Evolutionary conservation across 2,113 vertebrate species (phyloP), one percentile per base, ranked within the genome.

Genomic region (Galbula dea): DNA sequence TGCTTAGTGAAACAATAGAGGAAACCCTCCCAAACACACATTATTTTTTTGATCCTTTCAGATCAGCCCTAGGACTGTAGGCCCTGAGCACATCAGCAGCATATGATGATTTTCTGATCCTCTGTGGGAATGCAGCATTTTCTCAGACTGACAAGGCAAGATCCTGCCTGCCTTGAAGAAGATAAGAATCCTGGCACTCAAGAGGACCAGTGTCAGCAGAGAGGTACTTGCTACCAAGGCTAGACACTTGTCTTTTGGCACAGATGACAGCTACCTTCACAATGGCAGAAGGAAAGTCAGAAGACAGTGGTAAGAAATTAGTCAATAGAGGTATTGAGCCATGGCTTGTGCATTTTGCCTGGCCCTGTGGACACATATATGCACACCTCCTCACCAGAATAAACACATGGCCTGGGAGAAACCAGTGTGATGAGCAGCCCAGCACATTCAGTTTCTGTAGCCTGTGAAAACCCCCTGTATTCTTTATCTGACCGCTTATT

Each of bases 161-260:
- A 57, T 88, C 52, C 45, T 72, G 34, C 55, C 46, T 83, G 15
- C 55, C n/a, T 61, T 7, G 29, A 76, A 68, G 55, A 49, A 30
- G 26, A 12, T 3, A 36, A 0, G 5, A 74, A 57, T 62, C 59
- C 58, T 72, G 39, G 39, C 48, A 15, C 24, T 51, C 1, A 0
- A 8, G 17, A 74, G 68, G 34, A 69, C 23, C 18, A 3, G 7
- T 10, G 59, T n/a, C 89, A 76, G 54, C 39, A 76, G 41, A 74
- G n/a, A 39, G 54, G 20, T 34, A 52, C 43, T 34, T 69, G 58
- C n/a, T 48, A 0, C 9, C 72, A 41, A 34, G 51, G 41, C 58
- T 30, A 48, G 43, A 16, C 1, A 2, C 6, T 14, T 39, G 22
- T 34, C 34, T 59, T 37, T 41, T 49, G 49, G 45, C 45, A 74